These are phyloP conservation scores for Platycheirus albimanus DNA, from an alignment of 2,888 invertebrate genomes.

Conservation along the genomic window DNA sequence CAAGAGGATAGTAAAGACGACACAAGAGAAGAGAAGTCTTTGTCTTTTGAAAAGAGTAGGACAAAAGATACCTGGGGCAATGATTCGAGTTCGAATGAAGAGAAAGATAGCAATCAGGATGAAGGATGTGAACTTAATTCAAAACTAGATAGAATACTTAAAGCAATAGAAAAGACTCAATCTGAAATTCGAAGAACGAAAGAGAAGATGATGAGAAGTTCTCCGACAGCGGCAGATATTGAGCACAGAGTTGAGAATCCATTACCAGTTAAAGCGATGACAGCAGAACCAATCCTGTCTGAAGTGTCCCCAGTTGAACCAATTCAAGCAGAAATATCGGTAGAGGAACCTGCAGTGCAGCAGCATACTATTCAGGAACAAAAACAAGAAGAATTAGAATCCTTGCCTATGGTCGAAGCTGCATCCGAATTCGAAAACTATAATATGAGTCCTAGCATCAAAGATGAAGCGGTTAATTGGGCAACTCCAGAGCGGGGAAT, in stretches of 20 bases:
- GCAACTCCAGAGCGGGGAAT: conserved; percentile 49
- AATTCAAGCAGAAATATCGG: not conserved
- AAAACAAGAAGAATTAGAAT: too few species aligned
- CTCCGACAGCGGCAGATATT: conserved; percentile 26
- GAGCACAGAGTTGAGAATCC: conserved; percentile 3
- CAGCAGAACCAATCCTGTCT: not conserved
- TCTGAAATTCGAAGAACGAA: conserved; percentile 79
- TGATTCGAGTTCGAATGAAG: conserved; percentile 37
- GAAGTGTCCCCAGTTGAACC: not conserved
- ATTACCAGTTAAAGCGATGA: not conserved
- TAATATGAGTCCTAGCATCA: not conserved
- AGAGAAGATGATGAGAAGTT: conserved; percentile 73
- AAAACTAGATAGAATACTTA: conserved; percentile 78
- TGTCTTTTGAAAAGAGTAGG: conserved; percentile 76
- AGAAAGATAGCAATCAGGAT: conserved; percentile 50
- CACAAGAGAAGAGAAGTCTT: conserved; percentile 38
- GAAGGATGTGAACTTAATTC: conserved; percentile 71
- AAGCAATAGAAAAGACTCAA: conserved; percentile 80
- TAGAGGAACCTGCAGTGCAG: not conserved
- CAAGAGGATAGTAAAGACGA: conserved; percentile 19
- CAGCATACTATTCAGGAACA: too few species aligned
- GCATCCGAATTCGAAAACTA: not conserved
- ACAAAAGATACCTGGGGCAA: conserved; percentile 73
- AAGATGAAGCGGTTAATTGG: conserved; percentile 16
- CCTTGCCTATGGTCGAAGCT: conserved; percentile 1